Conservation (phyloP, 1,140 invertebrate species). For the Drosophila ananassae region DNA sequence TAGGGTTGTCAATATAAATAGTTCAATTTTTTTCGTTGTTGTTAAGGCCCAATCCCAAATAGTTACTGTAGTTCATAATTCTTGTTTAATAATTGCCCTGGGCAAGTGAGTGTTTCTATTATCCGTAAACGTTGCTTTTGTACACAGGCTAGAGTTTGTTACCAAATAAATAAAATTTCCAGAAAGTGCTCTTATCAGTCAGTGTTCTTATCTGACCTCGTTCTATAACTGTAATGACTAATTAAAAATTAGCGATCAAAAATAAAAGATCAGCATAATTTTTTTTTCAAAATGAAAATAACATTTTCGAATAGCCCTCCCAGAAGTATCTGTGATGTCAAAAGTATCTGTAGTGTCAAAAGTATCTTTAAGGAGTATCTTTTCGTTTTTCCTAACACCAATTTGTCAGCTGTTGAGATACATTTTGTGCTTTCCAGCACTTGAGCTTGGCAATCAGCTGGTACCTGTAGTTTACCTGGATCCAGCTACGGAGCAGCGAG, state of each 20-base stretch:
- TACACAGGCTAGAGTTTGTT: constrained; percentile 45
- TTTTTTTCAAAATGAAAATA: too few relatives aligned
- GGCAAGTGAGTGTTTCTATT: constrained; percentile 52
- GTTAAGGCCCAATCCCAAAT: constrained; percentile 35
- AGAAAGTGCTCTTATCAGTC: constrained; percentile 11
- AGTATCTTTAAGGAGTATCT: constrained; percentile 2
- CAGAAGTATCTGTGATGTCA: too few relatives aligned
- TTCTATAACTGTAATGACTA: too few relatives aligned
- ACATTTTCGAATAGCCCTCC: not conserved
- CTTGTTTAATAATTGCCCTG: constrained; percentile 41
- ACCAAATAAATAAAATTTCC: constrained; percentile 35
- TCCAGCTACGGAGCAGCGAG: not conserved
- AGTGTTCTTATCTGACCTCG: not conserved
- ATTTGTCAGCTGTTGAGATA: not conserved
- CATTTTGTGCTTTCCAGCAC: not conserved
- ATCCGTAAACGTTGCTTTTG: constrained; percentile 42
- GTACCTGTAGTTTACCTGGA: constrained; percentile 22
- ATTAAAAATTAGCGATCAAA: too few relatives aligned
- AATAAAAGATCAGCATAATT: too few relatives aligned
- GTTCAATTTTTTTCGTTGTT: constrained; percentile 63
- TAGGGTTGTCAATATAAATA: constrained; percentile 69
- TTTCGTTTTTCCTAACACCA: not conserved
- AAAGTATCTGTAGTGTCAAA: not conserved
- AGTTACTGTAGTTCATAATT: constrained; percentile 53
- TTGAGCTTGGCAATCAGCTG: constrained; percentile 10